These are phyloP conservation scores for Calameuta filiformis DNA, from an alignment of 2,888 invertebrate genomes.

Conservation along the genomic window DNA sequence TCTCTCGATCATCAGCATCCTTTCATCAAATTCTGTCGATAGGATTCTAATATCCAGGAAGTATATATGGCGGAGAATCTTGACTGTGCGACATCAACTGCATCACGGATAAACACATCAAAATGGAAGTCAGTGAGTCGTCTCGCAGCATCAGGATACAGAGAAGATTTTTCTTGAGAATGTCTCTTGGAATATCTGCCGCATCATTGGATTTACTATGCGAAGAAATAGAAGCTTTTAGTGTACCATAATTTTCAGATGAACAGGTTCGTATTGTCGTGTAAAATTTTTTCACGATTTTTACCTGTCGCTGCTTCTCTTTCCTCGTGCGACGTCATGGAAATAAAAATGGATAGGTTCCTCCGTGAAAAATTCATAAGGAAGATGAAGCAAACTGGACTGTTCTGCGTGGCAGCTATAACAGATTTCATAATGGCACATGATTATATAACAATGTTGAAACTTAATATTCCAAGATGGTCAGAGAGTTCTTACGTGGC, in stretches of 20 bases:
- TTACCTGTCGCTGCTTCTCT: neutral
- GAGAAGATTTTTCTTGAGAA: neutral
- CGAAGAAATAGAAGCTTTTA: neutral
- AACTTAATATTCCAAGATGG: neutral
- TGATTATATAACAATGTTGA: neutral
- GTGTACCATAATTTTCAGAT: neutral
- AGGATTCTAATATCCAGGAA: neutral
- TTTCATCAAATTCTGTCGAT: neutral
- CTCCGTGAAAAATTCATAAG: neutral
- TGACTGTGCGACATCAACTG: neutral
- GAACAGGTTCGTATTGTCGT: neutral
- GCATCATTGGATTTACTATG: neutral
- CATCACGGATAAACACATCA: neutral
- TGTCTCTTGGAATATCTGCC: neutral
- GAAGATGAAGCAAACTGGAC: neutral
- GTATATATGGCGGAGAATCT: neutral
- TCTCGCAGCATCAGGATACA: neutral
- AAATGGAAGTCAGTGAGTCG: neutral
- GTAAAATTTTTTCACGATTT: neutral
- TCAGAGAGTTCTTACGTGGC: neutral
- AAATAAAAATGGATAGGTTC: neutral
- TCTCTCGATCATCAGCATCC: neutral
- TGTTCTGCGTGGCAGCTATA: neutral
- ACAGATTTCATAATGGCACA: neutral
- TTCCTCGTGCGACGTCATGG: neutral